Evolutionary conservation across 2,888 invertebrate genomes (phyloP).

Genomic region (Anarsia innoxiella): DNA sequence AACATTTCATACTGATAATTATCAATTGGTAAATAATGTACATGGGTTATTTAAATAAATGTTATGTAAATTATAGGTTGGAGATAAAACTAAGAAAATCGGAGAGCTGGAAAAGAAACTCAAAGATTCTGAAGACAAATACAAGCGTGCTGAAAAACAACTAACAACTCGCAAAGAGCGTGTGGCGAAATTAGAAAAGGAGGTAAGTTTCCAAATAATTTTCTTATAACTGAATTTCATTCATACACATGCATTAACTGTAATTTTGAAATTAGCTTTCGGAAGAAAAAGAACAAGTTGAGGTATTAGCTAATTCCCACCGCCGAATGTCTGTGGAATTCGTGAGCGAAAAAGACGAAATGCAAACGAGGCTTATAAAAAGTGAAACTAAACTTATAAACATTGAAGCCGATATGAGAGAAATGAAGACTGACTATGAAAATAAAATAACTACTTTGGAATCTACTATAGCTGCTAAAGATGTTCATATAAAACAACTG

Average conservation of each 20-base stretch:
- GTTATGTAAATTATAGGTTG: constrained; percentile 71
- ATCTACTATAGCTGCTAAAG: constrained; percentile 75
- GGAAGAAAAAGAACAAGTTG: constrained; percentile 64
- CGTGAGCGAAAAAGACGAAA: constrained; percentile 62
- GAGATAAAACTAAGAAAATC: constrained; percentile 77
- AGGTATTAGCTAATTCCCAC: constrained; percentile 48
- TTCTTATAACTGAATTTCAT: no score
- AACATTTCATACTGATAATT: constrained; percentile 15
- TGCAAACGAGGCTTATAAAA: constrained; percentile 58
- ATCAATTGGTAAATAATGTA: not conserved
- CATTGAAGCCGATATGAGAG: constrained; percentile 67
- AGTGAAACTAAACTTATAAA: constrained; percentile 63
- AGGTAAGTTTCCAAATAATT: no score
- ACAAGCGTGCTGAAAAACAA: constrained; percentile 74
- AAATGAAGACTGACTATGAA: constrained; percentile 74
- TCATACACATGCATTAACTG: no score
- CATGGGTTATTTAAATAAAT: not conserved
- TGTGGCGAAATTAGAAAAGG: constrained; percentile 75
- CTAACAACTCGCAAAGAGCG: constrained; percentile 72
- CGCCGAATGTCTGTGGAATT: constrained; percentile 60
- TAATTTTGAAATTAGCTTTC: constrained; percentile 48
- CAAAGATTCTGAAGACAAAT: constrained; percentile 80
- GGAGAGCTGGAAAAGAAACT: constrained; percentile 79
- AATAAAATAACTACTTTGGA: constrained; percentile 76
- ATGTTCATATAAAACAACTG: constrained; percentile 77